These are phyloP conservation scores for Capra hircus DNA, from an alignment of 2,113 vertebrate species.

Conservation along the genomic window DNA sequence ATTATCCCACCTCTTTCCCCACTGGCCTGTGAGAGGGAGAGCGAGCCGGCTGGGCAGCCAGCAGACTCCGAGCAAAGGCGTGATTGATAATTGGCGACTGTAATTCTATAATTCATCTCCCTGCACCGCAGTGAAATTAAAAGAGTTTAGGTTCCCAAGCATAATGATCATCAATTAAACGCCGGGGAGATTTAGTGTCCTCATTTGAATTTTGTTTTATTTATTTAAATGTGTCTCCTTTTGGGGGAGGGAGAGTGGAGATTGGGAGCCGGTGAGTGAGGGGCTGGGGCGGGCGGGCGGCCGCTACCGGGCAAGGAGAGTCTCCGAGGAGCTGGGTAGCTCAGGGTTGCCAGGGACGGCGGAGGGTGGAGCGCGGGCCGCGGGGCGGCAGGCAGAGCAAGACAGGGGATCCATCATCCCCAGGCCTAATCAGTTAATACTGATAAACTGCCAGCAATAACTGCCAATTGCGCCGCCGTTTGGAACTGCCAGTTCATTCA, in stretches of 20 bases:
- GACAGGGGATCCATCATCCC: slow-evolving; percentile 82
- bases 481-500: slow-evolving; percentile 76
- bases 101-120: slow-evolving; percentile 80
- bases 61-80: slow-evolving; percentile 50
- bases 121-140: slow-evolving; percentile 78
- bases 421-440: slow-evolving; percentile 83
- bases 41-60: background rate
- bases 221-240: slow-evolving; percentile 73
- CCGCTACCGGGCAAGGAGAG: background rate
- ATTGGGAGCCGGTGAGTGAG: background rate
- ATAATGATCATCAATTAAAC: slow-evolving; percentile 82
- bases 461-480: slow-evolving; percentile 78
- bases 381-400: background rate
- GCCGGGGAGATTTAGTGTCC: slow-evolving; percentile 76
- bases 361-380: background rate
- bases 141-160: slow-evolving; percentile 80
- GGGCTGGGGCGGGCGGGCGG: slow-evolving; percentile 6
- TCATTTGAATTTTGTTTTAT: slow-evolving; percentile 80
- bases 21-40: background rate
- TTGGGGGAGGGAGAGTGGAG: background rate
- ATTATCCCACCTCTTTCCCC: background rate
- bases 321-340: background rate
- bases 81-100: slow-evolving; percentile 70
- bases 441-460: slow-evolving; percentile 87
- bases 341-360: background rate